These are phyloP conservation scores for Mugil cephalus DNA, from an alignment of 2,113 vertebrate species.

Conservation along the genomic window DNA sequence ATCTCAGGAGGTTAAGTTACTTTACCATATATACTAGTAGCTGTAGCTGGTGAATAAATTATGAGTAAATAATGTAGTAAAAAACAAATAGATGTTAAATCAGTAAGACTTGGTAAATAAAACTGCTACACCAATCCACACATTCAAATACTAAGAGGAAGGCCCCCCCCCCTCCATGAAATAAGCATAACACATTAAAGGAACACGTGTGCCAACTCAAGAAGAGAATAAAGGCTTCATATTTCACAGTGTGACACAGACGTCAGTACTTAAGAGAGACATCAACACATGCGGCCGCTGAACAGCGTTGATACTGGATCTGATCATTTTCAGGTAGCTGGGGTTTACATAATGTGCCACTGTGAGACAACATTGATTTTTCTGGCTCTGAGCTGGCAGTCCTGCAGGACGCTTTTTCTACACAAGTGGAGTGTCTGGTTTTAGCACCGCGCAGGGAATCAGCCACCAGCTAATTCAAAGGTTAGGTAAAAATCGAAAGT, in stretches of 20 bases:
- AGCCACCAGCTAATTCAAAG: conserved; percentile 47
- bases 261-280: neutral
- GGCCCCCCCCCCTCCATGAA: too few species aligned
- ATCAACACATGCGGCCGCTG: conserved; percentile 7
- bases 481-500: conserved; percentile 39
- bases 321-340: conserved; percentile 55
- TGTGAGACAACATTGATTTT: conserved; percentile 66
- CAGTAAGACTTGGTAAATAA: neutral
- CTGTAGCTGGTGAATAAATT: too few species aligned
- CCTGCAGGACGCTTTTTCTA: conserved; percentile 51
- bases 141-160: neutral
- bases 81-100: too few species aligned
- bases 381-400: conserved; percentile 50
- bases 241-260: neutral
- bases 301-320: conserved; percentile 39
- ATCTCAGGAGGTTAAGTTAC: too few species aligned
- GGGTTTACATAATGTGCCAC: conserved; percentile 57
- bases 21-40: too few species aligned
- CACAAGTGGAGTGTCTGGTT: conserved; percentile 44
- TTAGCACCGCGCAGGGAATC: conserved; percentile 11
- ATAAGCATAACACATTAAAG: too few species aligned
- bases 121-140: neutral
- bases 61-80: too few species aligned
- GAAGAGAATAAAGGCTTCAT: neutral
- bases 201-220: neutral